Evolutionary conservation across 1,140 invertebrate genomes (phyloP).

Genomic region (Popillia japonica): DNA sequence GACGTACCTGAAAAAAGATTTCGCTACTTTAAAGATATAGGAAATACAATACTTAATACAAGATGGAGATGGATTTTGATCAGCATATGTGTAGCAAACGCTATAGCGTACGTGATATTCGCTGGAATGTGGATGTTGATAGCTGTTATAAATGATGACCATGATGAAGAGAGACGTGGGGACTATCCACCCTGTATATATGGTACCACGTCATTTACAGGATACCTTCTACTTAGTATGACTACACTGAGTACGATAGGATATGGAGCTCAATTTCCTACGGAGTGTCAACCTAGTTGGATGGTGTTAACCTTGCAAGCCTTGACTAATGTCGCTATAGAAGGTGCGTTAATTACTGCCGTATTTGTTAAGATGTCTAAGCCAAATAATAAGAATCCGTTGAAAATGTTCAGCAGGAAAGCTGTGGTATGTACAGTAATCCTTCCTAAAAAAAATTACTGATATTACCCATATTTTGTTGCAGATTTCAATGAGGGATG

Average conservation of each 20-base stretch:
- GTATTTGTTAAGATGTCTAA: constrained; percentile 55
- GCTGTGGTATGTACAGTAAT: constrained; percentile 49
- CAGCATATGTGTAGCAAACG: constrained; percentile 59
- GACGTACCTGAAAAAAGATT: constrained; percentile 48
- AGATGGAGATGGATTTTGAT: constrained; percentile 70
- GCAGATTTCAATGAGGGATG: constrained; percentile 53
- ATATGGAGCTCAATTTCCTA: constrained; percentile 52
- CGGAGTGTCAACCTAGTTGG: constrained; percentile 52
- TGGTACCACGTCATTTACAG: constrained; percentile 41
- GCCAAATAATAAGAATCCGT: constrained; percentile 46
- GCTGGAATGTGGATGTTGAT: constrained; percentile 52
- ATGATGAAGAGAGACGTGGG: constrained; percentile 40
- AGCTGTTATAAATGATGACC: constrained; percentile 51
- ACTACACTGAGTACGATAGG: constrained; percentile 55
- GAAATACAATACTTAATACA: constrained; percentile 69
- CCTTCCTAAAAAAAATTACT: background rate
- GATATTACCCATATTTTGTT: constrained; percentile 30
- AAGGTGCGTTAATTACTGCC: constrained; percentile 52
- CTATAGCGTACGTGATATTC: constrained; percentile 50
- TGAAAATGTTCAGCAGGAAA: constrained; percentile 53
- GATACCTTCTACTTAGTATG: constrained; percentile 54
- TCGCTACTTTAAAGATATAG: constrained; percentile 67
- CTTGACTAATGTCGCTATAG: constrained; percentile 51
- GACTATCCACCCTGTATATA: constrained; percentile 40
- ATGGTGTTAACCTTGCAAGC: constrained; percentile 50